Conservation (phyloP, 2,888 invertebrate genomes). For the Oscheius sp. region DNA sequence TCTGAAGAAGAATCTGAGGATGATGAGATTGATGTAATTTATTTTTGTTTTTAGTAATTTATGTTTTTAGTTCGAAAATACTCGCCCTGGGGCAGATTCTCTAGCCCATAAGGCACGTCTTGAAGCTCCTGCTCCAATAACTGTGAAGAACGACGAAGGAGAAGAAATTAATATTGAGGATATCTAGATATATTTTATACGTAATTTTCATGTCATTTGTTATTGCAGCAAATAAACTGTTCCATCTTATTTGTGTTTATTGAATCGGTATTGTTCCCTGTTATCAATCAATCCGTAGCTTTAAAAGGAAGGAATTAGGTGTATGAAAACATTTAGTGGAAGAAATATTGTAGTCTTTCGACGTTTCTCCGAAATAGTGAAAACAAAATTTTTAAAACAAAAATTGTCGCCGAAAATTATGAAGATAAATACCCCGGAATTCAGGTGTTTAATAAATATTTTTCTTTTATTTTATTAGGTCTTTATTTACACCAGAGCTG, state of each 20-base stretch:
- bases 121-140: constrained; percentile 31
- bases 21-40: constrained; percentile 75
- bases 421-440: constrained; percentile 27
- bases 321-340: no score
- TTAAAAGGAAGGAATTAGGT: no score
- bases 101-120: background rate
- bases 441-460: no score
- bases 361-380: background rate
- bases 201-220: no score
- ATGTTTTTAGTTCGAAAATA: constrained; percentile 1
- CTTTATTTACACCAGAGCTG: constrained; percentile 85
- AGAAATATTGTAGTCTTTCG: no score
- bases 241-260: no score
- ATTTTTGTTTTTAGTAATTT: background rate
- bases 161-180: constrained; percentile 65
- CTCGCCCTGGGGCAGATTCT: constrained; percentile 37
- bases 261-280: no score
- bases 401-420: constrained; percentile 2
- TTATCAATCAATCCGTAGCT: no score
- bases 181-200: no score
- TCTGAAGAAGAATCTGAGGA: constrained; percentile 78
- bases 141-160: constrained; percentile 53
- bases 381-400: background rate
- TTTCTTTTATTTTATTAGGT: constrained; percentile 73
- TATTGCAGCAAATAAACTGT: no score